Evolutionary conservation across 2,888 invertebrate genomes (phyloP).

Genomic region (Taphrorychus bicolor): DNA sequence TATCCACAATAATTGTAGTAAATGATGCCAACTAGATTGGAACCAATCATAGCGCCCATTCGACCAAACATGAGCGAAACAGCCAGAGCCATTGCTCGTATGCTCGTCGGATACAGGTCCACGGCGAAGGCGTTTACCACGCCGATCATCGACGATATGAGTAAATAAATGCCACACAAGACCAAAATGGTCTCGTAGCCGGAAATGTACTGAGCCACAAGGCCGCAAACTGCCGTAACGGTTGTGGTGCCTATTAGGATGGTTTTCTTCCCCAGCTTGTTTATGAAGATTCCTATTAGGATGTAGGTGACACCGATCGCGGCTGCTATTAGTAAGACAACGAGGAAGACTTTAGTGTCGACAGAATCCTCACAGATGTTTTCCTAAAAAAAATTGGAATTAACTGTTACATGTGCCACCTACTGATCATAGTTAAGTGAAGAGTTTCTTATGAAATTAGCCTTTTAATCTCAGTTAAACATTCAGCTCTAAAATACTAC

Average conservation of each 20-base stretch:
- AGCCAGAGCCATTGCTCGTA: constrained; percentile 63
- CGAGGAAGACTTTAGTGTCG: constrained; percentile 54
- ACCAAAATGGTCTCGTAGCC: constrained; percentile 48
- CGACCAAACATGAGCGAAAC: constrained; percentile 64
- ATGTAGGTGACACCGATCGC: constrained; percentile 52
- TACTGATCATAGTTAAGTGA: too few species aligned
- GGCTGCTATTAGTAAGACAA: constrained; percentile 52
- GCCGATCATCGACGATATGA: constrained; percentile 54
- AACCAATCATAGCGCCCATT: constrained; percentile 61
- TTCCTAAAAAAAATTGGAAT: constrained; percentile 17
- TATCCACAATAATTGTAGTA: constrained; percentile 60
- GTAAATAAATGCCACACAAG: constrained; percentile 53
- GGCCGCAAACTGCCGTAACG: constrained; percentile 52
- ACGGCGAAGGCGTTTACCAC: constrained; percentile 57
- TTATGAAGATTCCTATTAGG: constrained; percentile 57
- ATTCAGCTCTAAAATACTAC: too few species aligned
- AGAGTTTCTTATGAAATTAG: too few species aligned
- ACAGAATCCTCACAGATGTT: constrained; percentile 52
- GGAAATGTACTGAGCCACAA: constrained; percentile 51
- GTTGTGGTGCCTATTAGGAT: constrained; percentile 49
- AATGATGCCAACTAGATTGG: constrained; percentile 59
- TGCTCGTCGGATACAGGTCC: constrained; percentile 58
- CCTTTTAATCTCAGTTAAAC: too few species aligned
- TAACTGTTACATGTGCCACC: not conserved
- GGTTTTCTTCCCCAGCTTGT: constrained; percentile 65